Evolutionary conservation across 2,888 invertebrate genomes (phyloP).

Genomic region (Polylopha cassiicola): DNA sequence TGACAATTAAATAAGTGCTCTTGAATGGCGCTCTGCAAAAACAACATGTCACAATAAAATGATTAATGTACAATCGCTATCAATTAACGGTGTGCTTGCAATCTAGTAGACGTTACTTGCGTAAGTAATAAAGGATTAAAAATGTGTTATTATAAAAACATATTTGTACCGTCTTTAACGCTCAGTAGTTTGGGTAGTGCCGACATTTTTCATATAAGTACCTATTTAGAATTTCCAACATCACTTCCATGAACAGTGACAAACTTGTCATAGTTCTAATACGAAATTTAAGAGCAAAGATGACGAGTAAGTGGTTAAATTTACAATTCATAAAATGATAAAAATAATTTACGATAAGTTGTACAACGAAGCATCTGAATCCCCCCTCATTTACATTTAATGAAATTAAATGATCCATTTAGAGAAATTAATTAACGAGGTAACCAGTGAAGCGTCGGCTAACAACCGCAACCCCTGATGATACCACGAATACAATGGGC

Average conservation of each 20-base stretch:
- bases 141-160: too few relatives aligned
- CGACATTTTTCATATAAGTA: too few relatives aligned
- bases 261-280: too few relatives aligned
- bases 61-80: conserved; percentile 59
- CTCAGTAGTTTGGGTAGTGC: too few relatives aligned
- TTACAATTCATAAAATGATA: conserved; percentile 25
- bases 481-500: conserved; percentile 41
- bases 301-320: conserved; percentile 16
- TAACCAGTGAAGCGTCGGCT: conserved; percentile 68
- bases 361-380: conserved; percentile 48
- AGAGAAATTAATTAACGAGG: conserved; percentile 74
- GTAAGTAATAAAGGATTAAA: too few relatives aligned
- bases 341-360: conserved; percentile 43
- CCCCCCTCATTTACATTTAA: conserved; percentile 75
- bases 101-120: too few relatives aligned
- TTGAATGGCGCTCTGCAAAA: conserved; percentile 59
- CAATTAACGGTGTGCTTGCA: too few relatives aligned
- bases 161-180: too few relatives aligned
- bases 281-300: too few relatives aligned
- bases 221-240: too few relatives aligned
- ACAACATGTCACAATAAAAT: conserved; percentile 64
- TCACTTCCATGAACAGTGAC: too few relatives aligned
- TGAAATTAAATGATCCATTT: conserved; percentile 77
- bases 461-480: conserved; percentile 46
- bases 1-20: conserved; percentile 74